These are phyloP conservation scores for Pseudorasbora parva DNA, from an alignment of 2,113 vertebrate species.

Conservation along the genomic window DNA sequence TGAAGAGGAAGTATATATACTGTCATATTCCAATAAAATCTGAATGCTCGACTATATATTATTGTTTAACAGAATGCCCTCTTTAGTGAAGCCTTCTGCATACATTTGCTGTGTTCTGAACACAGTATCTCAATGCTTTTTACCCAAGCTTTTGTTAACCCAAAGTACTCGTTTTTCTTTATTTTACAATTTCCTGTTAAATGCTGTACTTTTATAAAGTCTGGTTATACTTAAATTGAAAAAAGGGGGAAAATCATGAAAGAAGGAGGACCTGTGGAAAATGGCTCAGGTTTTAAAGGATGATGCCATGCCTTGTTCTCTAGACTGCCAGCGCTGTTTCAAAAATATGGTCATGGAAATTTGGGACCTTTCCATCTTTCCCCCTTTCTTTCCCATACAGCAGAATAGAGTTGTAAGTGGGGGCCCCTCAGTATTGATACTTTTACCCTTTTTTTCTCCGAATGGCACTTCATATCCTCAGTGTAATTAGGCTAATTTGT, in stretches of 20 bases:
- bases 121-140: neutral
- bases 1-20: no score
- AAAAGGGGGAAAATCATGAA: neutral
- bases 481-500: neutral
- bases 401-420: neutral
- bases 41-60: neutral
- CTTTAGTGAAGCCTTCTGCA: neutral
- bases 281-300: conserved; percentile 7
- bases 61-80: neutral
- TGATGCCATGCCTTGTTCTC: conserved; percentile 31
- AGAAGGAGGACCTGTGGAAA: neutral
- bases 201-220: neutral
- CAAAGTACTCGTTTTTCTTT: conserved; percentile 26
- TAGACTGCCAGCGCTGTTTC: conserved; percentile 14
- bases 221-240: neutral
- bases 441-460: neutral
- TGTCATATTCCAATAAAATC: neutral
- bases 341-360: conserved; percentile 22
- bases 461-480: neutral
- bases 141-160: neutral
- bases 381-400: neutral
- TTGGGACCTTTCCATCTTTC: neutral
- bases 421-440: neutral
- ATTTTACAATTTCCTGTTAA: neutral
- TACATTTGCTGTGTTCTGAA: neutral